phyloP scores from a whole-genome alignment of 2,797 vertebrate genomes.

The Pampus argenteus region DNA sequence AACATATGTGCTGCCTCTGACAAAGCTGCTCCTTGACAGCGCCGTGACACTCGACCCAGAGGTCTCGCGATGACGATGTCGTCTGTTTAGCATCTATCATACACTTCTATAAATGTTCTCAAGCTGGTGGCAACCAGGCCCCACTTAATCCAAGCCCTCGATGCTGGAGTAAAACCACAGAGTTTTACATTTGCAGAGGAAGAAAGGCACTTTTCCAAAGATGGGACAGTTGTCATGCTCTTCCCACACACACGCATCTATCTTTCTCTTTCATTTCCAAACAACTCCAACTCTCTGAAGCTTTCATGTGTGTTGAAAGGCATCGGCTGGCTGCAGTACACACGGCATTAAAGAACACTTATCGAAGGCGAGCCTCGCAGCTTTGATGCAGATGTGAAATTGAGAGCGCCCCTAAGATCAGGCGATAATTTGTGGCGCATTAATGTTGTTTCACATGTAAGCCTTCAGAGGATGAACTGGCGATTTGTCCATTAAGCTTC shows the following conservation, averaged over 20 bases:
- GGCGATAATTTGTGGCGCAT: slow-evolving; percentile 68
- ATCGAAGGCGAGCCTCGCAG: slow-evolving; percentile 73
- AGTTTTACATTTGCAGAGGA: slow-evolving; percentile 18
- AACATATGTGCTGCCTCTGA: slow-evolving; percentile 69
- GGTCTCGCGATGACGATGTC: slow-evolving; percentile 35
- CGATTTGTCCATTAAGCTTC: slow-evolving; percentile 49
- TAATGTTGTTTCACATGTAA: slow-evolving; percentile 71
- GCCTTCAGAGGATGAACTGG: slow-evolving; percentile 51
- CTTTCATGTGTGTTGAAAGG: slow-evolving; percentile 82
- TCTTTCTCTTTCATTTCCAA: slow-evolving; percentile 74
- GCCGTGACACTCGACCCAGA: slow-evolving; percentile 43
- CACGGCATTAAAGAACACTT: slow-evolving; percentile 71
- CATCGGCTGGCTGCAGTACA: slow-evolving; percentile 70
- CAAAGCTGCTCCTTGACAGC: slow-evolving; percentile 44
- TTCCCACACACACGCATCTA: slow-evolving; percentile 31
- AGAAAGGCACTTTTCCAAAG: slow-evolving; percentile 39
- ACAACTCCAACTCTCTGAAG: slow-evolving; percentile 65
- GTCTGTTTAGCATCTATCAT: slow-evolving; percentile 72
- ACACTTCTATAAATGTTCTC: slow-evolving; percentile 61
- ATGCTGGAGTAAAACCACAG: slow-evolving; percentile 46
- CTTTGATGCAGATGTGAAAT: slow-evolving; percentile 85
- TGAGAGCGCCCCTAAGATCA: slow-evolving; percentile 56
- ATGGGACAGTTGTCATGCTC: slow-evolving; percentile 31
- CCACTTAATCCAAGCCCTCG: slow-evolving; percentile 24
- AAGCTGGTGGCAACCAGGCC: slow-evolving; percentile 56